phyloP scores from a whole-genome alignment of 2,797 vertebrate species.

The Sibirionetta formosa region DNA sequence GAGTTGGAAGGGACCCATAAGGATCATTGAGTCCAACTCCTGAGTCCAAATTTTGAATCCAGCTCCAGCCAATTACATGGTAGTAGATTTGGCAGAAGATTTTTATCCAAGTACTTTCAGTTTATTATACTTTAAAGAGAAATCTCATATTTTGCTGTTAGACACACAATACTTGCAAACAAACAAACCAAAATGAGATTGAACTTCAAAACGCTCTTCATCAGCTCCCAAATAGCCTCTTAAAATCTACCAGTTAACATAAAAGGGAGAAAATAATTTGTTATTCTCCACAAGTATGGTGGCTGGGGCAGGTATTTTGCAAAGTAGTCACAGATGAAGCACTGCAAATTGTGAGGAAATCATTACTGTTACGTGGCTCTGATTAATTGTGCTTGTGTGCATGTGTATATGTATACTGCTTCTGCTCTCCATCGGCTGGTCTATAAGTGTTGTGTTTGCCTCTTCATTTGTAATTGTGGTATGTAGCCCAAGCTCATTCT shows the following conservation, averaged over 20 bases:
- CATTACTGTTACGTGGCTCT: accelerated
- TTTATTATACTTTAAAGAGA: neutral
- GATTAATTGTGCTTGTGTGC: neutral
- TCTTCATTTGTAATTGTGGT: neutral
- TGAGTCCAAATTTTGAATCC: no score
- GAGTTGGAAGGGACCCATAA: no score
- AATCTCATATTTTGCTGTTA: neutral
- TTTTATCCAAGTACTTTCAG: neutral
- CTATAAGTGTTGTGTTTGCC: neutral
- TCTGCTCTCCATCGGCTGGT: neutral
- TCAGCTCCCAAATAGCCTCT: neutral
- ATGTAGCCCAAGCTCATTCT: neutral
- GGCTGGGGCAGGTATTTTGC: neutral
- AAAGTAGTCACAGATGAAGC: constrained; percentile 22
- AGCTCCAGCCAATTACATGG: neutral
- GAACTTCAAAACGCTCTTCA: neutral
- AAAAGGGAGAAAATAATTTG: neutral
- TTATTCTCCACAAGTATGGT: neutral
- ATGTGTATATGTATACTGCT: neutral
- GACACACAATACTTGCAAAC: neutral
- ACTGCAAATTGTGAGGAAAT: constrained; percentile 36
- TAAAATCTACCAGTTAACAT: neutral
- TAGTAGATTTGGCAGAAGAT: neutral
- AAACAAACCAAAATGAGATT: neutral
- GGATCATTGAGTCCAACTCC: no score